Conservation (phyloP, 2,797 vertebrate species). For the Gymnothorax javanicus region DNA sequence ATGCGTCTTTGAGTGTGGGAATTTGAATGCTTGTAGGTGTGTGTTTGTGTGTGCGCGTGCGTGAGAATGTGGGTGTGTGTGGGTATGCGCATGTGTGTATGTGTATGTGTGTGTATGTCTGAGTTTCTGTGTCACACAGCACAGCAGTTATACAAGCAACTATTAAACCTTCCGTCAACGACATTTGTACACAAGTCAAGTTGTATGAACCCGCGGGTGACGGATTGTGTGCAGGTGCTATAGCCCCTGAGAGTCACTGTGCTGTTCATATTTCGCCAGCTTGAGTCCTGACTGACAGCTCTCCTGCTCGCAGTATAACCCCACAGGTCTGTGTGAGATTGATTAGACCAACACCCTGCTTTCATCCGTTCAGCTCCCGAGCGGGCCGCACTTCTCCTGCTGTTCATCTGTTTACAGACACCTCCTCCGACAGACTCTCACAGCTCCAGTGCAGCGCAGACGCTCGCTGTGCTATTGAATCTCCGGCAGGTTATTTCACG, state of each 20-base stretch:
- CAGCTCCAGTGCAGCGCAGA: too few species aligned
- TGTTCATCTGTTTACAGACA: background rate
- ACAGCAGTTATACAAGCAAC: background rate
- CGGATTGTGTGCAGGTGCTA: background rate
- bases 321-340: too few species aligned
- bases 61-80: background rate
- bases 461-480: background rate
- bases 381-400: background rate
- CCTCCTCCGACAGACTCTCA: background rate
- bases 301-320: too few species aligned
- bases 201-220: background rate
- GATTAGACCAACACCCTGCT: background rate
- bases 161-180: background rate
- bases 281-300: too few species aligned
- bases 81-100: background rate
- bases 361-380: background rate
- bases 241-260: background rate
- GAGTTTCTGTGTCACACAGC: background rate
- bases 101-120: background rate
- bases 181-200: background rate
- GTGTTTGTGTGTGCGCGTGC: background rate
- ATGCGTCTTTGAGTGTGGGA: too few species aligned
- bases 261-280: too few species aligned
- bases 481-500: background rate
- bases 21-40: too few species aligned